A percentile compares a stretch with the other conserved stretches of the same genome.
phyloP scores from a whole-genome alignment of 2,797 vertebrate genomes.

The Centropyge bicolor region DNA sequence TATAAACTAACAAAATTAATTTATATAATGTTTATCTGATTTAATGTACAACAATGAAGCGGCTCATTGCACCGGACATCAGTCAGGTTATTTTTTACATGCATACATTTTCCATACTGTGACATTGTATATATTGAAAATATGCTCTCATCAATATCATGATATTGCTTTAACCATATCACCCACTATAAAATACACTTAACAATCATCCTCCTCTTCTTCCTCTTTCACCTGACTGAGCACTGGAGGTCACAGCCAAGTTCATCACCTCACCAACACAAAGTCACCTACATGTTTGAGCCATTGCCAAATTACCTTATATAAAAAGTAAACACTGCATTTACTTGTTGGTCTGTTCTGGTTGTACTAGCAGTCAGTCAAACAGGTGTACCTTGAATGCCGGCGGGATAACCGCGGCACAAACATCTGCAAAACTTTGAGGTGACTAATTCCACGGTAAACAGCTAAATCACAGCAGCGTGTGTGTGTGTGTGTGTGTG shows the following conservation, averaged over 20 bases:
- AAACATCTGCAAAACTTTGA: constrained; percentile 33
- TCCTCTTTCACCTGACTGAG: not conserved
- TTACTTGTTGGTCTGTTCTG: not conserved
- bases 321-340: not conserved
- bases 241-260: not conserved
- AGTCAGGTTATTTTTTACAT: not conserved
- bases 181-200: not conserved
- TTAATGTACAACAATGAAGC: too few relatives aligned
- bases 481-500: not conserved
- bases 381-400: not conserved
- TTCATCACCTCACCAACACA: constrained; percentile 7
- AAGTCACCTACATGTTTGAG: constrained; percentile 3
- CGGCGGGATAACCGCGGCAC: not conserved
- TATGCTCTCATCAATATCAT: not conserved
- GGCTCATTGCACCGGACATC: not conserved
- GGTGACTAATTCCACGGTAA: constrained; percentile 25
- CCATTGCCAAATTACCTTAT: not conserved
- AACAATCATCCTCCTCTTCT: constrained; percentile 3
- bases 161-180: not conserved
- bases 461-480: constrained; percentile 12
- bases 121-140: not conserved
- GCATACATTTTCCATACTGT: too few relatives aligned
- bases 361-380: not conserved
- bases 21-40: not conserved
- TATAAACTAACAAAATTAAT: not conserved